phyloP scores from a whole-genome alignment of 1,140 invertebrate genomes.

The Lepidurus apus region DNA sequence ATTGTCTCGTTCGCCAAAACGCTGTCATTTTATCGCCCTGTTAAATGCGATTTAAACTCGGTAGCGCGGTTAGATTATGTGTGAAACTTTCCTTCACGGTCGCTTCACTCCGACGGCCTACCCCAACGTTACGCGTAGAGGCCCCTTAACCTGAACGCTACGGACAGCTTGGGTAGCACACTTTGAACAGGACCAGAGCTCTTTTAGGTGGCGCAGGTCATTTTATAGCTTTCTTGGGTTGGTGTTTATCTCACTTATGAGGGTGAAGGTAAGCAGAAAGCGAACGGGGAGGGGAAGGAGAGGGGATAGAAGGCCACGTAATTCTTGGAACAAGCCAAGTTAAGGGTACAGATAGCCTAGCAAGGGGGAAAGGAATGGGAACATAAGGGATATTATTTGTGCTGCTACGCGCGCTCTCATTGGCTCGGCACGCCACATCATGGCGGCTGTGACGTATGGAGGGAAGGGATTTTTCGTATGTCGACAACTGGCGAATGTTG shows the following conservation, averaged over 20 bases:
- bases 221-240: neutral
- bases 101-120: neutral
- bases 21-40: too few relatives aligned
- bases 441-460: neutral
- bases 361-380: neutral
- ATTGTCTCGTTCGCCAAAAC: too few relatives aligned
- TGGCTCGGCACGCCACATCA: neutral
- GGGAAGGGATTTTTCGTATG: too few relatives aligned
- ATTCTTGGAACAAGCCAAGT: constrained; percentile 3
- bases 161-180: neutral
- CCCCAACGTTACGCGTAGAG: neutral
- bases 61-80: too few relatives aligned
- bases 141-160: neutral
- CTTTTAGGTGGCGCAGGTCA: neutral
- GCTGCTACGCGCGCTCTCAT: neutral
- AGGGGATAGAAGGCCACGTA: neutral
- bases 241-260: neutral
- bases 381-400: too few relatives aligned
- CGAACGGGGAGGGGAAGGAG: neutral
- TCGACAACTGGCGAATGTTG: neutral
- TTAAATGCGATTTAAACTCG: too few relatives aligned
- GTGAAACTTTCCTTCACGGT: too few relatives aligned
- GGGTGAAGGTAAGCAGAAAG: neutral
- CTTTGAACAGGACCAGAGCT: neutral
- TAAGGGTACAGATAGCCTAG: neutral